phyloP scores from a whole-genome alignment of 2,888 invertebrate species.

The Drosophila nr. perissopoda region DNA sequence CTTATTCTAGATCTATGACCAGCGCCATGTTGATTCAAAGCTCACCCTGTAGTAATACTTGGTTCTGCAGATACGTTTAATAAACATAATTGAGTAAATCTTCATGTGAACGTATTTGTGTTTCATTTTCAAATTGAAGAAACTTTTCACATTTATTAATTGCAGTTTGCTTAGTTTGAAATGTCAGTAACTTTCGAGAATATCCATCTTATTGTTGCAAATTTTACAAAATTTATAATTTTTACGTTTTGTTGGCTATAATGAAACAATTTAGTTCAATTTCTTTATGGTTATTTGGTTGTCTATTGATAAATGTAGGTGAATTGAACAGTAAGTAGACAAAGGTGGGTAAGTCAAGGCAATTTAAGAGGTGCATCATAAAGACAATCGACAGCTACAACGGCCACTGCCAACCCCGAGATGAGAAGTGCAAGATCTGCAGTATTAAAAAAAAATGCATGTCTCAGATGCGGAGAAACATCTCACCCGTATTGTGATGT shows the following conservation, averaged over 20 bases:
- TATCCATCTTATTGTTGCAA: background rate
- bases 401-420: rapidly evolving
- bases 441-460: background rate
- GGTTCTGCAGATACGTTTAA: background rate
- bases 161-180: background rate
- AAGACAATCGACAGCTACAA: background rate
- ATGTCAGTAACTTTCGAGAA: background rate
- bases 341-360: background rate
- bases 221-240: background rate
- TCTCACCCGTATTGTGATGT: background rate
- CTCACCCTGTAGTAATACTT: background rate
- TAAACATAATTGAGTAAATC: background rate
- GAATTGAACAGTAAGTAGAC: background rate
- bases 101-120: background rate
- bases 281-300: background rate
- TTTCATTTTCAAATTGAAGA: background rate
- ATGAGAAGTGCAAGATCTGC: background rate
- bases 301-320: background rate
- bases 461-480: background rate
- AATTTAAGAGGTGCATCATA: background rate
- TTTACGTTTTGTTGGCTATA: background rate
- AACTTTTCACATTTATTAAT: background rate
- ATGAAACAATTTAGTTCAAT: background rate
- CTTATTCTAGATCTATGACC: background rate
- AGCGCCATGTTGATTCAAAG: background rate